phyloP scores from a whole-genome alignment of 2,113 vertebrate genomes.

The Channa argus region DNA sequence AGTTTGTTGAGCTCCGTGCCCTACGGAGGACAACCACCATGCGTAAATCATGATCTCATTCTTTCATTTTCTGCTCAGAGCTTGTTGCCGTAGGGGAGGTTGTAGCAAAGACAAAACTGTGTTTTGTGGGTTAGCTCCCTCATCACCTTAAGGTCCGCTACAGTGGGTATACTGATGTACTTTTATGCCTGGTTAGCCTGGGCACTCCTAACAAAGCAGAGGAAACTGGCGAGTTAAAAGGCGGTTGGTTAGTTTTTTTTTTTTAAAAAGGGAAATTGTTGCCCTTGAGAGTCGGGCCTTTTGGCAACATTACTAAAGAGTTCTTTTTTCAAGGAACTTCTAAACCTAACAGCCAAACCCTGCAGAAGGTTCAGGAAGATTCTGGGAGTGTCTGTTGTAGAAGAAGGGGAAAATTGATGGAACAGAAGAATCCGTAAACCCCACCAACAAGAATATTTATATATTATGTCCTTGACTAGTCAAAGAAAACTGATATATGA shows the following conservation, averaged over 20 bases:
- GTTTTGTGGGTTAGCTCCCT: conserved; percentile 10
- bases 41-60: conserved; percentile 5
- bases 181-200: conserved; percentile 25
- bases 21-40: background rate
- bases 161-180: conserved; percentile 8
- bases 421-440: background rate
- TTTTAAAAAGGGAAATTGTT: no score
- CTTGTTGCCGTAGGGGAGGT: conserved; percentile 17
- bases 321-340: background rate
- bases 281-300: no score
- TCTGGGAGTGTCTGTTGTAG: background rate
- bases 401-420: no score
- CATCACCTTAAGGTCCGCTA: background rate
- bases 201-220: background rate
- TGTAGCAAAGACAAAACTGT: conserved; percentile 15
- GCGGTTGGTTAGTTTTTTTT: background rate
- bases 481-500: background rate
- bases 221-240: background rate
- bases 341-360: conserved; percentile 4
- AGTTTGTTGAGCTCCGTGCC: background rate
- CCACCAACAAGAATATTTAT: background rate
- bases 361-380: background rate
- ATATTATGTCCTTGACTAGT: background rate
- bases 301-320: conserved; percentile 21
- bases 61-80: conserved; percentile 21